Evolutionary conservation across 2,888 invertebrate genomes (phyloP), one percentile per base, ranked within the genome.

Genomic region (Theretra japonica): DNA sequence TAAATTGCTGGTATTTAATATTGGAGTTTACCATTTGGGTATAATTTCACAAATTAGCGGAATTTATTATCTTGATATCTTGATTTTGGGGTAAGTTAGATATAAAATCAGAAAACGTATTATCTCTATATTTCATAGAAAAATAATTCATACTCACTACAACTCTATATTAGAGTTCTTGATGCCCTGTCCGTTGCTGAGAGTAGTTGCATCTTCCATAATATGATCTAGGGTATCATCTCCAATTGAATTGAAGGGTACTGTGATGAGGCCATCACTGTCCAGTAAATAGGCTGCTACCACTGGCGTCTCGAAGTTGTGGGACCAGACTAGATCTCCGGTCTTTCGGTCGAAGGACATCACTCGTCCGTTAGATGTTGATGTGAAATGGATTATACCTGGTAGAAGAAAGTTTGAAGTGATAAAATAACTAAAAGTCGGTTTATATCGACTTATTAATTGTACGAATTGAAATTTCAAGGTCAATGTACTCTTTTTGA

Each of bases 231-330:
- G 94, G 0, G 98, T 98, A 80, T 97, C 97, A 79, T 98, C 97
- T 0, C 98, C 98, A 62, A 99, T 96, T 48, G 97, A 98, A 69
- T 97, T 97, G 89, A 98, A 98, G 0, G 99, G 98, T 68, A 98
- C 96, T 71, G 97, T 96, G 59, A 98, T 95, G 70, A 99, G 95
- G 1, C 97, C 97, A 70, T 97, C 97, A 25, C 96, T 95, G 76
- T 96, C 96, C 71, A 97, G 90, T 21, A 97, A 90, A 87, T 99
- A 99, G 75, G 98, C 96, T 0, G 98, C 98, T 68, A 99, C 97
- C 0, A 99, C 97, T 0, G 99, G 99, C 59, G 98, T 98, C 71
- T 96, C 96, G 57, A 98, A 96, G 88, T 99, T 97, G 68, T 96
- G 95, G 76, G 98, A 96, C 99, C 99, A 99, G 28, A 98, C 90